Evolutionary conservation across 1,140 invertebrate genomes (phyloP), one percentile per base, ranked within the genome.

Genomic region (Camponotus vicinus): DNA sequence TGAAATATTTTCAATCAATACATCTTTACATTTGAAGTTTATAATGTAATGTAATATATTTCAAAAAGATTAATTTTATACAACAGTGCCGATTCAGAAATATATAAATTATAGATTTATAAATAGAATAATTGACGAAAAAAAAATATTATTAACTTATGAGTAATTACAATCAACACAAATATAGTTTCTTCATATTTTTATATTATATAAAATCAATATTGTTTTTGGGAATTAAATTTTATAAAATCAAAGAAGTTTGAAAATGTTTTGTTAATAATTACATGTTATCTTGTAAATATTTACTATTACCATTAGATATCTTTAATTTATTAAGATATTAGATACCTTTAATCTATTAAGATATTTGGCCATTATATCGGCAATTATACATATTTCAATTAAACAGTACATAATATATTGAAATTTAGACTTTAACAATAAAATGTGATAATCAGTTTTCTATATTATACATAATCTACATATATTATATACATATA

Each of bases 231-330:
- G 2, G 0, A 66, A 0, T 52, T 2, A 7, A 78, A n/a, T 37
- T 66, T 59, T 37, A 52, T 9, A 37, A 49, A 66, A 78, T 49
- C 18, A 34, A 67, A 2, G 57, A 87, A 2, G 13, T 40, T 75
- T 59, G 3, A 57, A 52, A 73, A 7, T 13, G 0, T 27, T 27
- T 42, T 1, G 7, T n/a, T 79, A 78, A 67, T 63, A 66, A 45
- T 85, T 34, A 61, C 8, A 45, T 42, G 11, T 71, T 27, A 45
- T 42, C 66, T 71, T 71, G 52, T 55, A 88, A 88, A 84, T 27
- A 27, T 87, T 42, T 61, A 15, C 18, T n/a, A 63, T 18, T 83
- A 71, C 45, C 27, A 73, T 64, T 27, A 52, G 7, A 67, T 87
- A 73, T 2, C 21, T 76, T 57, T 11, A 71, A 42, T 45, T 2